A percentile compares a stretch with the other conserved stretches of the same genome.
phyloP scores from a whole-genome alignment of 2,888 invertebrate species.

The Epinotia brunnichana region DNA sequence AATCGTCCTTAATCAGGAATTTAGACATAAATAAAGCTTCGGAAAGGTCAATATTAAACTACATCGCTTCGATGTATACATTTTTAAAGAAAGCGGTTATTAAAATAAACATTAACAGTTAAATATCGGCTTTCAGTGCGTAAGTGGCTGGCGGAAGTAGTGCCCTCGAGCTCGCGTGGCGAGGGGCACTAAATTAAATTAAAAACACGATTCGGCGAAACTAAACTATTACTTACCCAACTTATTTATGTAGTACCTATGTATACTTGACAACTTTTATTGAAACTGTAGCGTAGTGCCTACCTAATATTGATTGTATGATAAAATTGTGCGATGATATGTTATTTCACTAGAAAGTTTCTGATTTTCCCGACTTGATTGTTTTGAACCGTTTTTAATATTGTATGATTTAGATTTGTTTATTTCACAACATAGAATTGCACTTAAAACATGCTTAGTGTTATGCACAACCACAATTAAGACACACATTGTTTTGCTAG shows the following conservation, averaged over 20 bases:
- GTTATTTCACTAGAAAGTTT: neutral
- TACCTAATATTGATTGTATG: neutral
- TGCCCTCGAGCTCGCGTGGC: constrained; percentile 35
- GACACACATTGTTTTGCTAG: too few species aligned
- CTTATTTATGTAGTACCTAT: constrained; percentile 38
- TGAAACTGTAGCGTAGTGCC: constrained; percentile 1
- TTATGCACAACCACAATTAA: too few species aligned
- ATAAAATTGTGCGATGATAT: neutral
- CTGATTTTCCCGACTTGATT: neutral
- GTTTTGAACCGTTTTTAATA: neutral
- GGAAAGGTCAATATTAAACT: neutral
- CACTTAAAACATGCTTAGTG: too few species aligned
- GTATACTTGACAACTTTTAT: constrained; percentile 13
- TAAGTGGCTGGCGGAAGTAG: constrained; percentile 29
- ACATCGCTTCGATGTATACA: constrained; percentile 1
- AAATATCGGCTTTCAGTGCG: constrained; percentile 32
- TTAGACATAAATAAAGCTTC: constrained; percentile 9
- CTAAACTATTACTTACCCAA: constrained; percentile 32
- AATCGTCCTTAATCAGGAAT: too few species aligned
- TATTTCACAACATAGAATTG: too few species aligned
- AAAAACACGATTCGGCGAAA: constrained; percentile 34
- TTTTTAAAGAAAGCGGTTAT: constrained; percentile 30
- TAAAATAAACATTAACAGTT: constrained; percentile 31
- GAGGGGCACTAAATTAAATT: constrained; percentile 42
- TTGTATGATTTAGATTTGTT: too few species aligned